Base-by-base conservation (phyloP, 1,140 invertebrate genomes). In the Sminthurides bifidus region DNA sequence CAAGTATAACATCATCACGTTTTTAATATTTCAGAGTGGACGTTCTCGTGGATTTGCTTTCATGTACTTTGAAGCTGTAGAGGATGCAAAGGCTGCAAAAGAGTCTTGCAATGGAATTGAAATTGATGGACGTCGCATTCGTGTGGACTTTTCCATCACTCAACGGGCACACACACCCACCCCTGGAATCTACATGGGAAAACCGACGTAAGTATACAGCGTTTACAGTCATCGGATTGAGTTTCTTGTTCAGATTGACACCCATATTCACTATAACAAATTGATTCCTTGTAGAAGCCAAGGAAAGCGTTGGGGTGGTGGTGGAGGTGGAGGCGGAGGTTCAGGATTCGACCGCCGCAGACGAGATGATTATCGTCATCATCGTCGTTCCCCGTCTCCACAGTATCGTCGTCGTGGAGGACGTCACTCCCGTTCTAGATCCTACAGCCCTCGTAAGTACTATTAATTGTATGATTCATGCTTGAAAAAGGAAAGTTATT, bases 101-200 rank as follows among this genome's bases (percentile, higher is more conserved):
- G 90, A 97, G 60, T 79, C 87, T 65, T 92, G 90, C 65, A 82
- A 82, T 58, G 93, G 92, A 41, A 86, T 92, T 76, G 90, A 93
- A 72, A 87, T 98, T 38, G 92, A 96, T 74, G 90, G 88, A 0
- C 55, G 51, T 14, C 78, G 83, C 67, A 95, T 98, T 62, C 75
- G 94, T 62, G 92, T 98, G 17, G 94, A 96, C 72, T 98, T 81
- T 75, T 96, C 92, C 0, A 94, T 98, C 44, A 98, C 94, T n/a
- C 83, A 95, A 71, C 76, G 92, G 55, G 87, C 92, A 21, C 94
- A 98, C 70, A 95, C 92, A 2, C 94, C 94, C 8, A 98, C 94
- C 15, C 94, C 94, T 31, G 94, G 94, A 46, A 87, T 97, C 61
- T 98, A 98, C 67, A 92, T 96, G 83, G 94, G 94, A 38, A 90